These are phyloP conservation scores for Planococcus citri DNA, from an alignment of 1,140 invertebrate genomes.

Conservation along the genomic window DNA sequence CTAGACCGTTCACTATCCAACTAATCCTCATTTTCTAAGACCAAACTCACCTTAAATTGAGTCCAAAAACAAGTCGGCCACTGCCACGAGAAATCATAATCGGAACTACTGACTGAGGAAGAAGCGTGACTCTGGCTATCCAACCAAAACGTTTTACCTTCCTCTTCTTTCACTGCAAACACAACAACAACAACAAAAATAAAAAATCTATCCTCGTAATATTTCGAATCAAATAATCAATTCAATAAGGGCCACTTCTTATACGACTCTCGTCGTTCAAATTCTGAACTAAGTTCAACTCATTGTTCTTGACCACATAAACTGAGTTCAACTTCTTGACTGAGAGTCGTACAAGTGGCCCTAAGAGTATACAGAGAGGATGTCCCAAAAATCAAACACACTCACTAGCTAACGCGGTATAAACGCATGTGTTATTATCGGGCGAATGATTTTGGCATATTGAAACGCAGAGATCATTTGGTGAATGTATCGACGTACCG, in stretches of 20 bases:
- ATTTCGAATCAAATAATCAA: too few relatives aligned
- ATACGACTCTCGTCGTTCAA: too few relatives aligned
- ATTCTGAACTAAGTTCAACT: too few relatives aligned
- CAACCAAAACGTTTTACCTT: conserved; percentile 56
- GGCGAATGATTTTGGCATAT: conserved; percentile 28
- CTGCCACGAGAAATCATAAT: conserved; percentile 45
- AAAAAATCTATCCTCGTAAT: neutral
- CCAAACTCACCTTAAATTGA: conserved; percentile 59
- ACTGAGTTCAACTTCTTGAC: too few relatives aligned
- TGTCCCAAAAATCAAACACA: neutral
- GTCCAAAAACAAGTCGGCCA: conserved; percentile 74
- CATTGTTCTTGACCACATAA: too few relatives aligned
- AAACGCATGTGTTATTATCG: conserved; percentile 29
- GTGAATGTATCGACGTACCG: conserved; percentile 19
- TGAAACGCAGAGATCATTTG: conserved; percentile 29
- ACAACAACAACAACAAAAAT: too few relatives aligned
- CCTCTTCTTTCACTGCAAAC: conserved; percentile 44
- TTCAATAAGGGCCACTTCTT: too few relatives aligned
- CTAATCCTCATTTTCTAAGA: too few relatives aligned
- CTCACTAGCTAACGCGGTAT: conserved; percentile 30
- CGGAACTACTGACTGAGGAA: conserved; percentile 43
- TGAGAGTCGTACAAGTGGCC: too few relatives aligned
- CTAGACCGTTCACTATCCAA: too few relatives aligned
- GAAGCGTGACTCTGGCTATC: conserved; percentile 59
- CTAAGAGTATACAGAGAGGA: too few relatives aligned